Percentiles rank a stretch among this genome's conserved stretches.
Evolutionary conservation across 2,888 invertebrate genomes (phyloP).

Genomic region (Acanthosoma haemorrhoidale): DNA sequence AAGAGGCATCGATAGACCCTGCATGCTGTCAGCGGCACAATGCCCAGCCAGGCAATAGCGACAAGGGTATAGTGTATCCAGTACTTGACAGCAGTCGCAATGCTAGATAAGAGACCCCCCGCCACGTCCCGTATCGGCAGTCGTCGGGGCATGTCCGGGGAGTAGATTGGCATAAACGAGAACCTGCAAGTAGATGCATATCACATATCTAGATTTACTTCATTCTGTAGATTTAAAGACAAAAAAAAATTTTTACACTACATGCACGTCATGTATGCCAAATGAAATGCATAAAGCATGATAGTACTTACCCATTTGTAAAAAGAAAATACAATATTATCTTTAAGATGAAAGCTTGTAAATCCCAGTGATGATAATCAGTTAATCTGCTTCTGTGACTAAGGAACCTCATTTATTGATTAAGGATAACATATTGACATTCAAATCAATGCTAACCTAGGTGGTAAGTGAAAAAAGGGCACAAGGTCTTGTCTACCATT

Average conservation of each 20-base stretch:
- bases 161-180: slow-evolving; percentile 97
- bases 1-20: slow-evolving; percentile 91
- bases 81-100: slow-evolving; percentile 87
- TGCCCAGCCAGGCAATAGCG: slow-evolving; percentile 93
- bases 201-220: neutral
- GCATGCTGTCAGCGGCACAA: slow-evolving; percentile 94
- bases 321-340: too few species aligned
- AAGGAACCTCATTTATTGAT: too few species aligned
- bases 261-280: too few species aligned
- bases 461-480: too few species aligned
- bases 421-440: too few species aligned
- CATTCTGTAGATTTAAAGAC: neutral
- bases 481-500: too few species aligned
- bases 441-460: too few species aligned
- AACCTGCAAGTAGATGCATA: slow-evolving; percentile 70
- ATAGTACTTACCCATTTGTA: too few species aligned
- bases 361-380: too few species aligned
- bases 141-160: slow-evolving; percentile 99
- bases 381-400: too few species aligned
- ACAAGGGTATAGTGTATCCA: slow-evolving; percentile 98
- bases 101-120: slow-evolving; percentile 80
- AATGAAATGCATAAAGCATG: too few species aligned
- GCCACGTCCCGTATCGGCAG: slow-evolving; percentile 89
- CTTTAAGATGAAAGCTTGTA: too few species aligned
- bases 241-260: neutral